A percentile compares a stretch with the other conserved stretches of the same genome.
These are phyloP conservation scores for Kryphioiulus occultus DNA, from an alignment of 2,888 invertebrate genomes.

Conservation along the genomic window DNA sequence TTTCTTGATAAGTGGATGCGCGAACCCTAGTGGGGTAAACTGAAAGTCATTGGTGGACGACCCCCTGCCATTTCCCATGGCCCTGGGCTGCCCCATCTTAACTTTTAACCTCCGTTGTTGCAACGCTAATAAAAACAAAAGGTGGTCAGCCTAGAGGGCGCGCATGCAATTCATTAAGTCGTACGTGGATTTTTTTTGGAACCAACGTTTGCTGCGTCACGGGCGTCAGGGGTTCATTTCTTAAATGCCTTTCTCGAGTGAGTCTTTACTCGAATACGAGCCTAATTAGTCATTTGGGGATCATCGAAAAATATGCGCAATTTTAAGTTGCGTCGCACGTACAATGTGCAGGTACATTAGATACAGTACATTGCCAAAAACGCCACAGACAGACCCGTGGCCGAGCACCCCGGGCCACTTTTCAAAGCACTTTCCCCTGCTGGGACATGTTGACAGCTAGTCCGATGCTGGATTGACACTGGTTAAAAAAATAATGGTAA, in stretches of 20 bases:
- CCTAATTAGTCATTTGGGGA: conserved; percentile 13
- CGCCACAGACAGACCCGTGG: background rate
- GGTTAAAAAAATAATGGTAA: background rate
- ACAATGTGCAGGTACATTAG: background rate
- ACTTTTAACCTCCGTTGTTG: background rate
- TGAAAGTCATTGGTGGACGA: conserved; percentile 41
- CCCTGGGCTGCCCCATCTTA: conserved; percentile 14
- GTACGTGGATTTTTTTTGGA: background rate
- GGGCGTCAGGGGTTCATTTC: conserved; percentile 2
- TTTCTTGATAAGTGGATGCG: too few relatives aligned
- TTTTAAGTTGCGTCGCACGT: background rate
- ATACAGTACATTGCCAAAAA: background rate
- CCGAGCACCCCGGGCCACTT: conserved; percentile 7
- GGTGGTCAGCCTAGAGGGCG: conserved; percentile 26
- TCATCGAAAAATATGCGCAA: background rate
- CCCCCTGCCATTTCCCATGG: conserved; percentile 26
- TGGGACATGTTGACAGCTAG: conserved; percentile 13
- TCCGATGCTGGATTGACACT: background rate
- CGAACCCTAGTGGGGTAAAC: background rate
- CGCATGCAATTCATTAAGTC: background rate
- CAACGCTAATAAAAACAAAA: conserved; percentile 3
- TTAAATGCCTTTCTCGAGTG: background rate
- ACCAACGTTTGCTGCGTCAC: background rate
- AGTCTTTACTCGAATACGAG: background rate
- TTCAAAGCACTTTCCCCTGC: background rate